Conservation (phyloP, 1,140 invertebrate species). For the Asobara japonica region DNA sequence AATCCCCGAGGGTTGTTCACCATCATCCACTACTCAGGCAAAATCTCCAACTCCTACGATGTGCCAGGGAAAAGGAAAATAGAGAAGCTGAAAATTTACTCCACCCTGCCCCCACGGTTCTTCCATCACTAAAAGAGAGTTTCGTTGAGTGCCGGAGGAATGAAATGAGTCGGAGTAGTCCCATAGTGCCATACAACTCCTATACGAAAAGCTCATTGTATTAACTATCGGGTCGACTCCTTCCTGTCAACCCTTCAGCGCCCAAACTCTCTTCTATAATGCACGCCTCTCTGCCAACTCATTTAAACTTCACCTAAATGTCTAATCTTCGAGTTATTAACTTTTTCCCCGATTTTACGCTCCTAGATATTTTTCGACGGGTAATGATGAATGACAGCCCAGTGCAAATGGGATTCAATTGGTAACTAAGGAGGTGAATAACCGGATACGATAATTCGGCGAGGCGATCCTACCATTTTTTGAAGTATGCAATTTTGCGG, state of each 20-base stretch:
- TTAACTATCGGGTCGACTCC: slow-evolving; percentile 56
- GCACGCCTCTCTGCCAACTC: slow-evolving; percentile 19
- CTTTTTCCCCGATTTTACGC: not conserved
- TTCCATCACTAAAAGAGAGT: slow-evolving; percentile 15
- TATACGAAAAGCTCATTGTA: slow-evolving; percentile 56
- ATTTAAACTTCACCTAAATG: slow-evolving; percentile 24
- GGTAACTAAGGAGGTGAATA: no score
- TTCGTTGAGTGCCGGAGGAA: slow-evolving; percentile 24
- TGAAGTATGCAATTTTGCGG: no score
- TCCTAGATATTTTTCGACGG: not conserved
- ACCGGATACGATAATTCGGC: no score
- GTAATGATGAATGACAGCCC: no score
- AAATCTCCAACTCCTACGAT: slow-evolving; percentile 19
- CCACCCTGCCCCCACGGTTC: not conserved
- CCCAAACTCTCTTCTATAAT: slow-evolving; percentile 26
- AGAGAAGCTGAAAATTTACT: slow-evolving; percentile 41
- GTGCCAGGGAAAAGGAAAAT: slow-evolving; percentile 25
- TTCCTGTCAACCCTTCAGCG: slow-evolving; percentile 53
- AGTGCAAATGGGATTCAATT: no score
- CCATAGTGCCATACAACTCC: slow-evolving; percentile 46
- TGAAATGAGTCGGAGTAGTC: slow-evolving; percentile 37
- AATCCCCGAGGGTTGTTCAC: slow-evolving; percentile 48
- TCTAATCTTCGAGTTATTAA: slow-evolving; percentile 10
- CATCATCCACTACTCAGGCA: slow-evolving; percentile 26
- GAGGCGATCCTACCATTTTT: no score